Evolutionary conservation across 2,888 invertebrate genomes (phyloP).

Genomic region (Sarcophaga rosellei): DNA sequence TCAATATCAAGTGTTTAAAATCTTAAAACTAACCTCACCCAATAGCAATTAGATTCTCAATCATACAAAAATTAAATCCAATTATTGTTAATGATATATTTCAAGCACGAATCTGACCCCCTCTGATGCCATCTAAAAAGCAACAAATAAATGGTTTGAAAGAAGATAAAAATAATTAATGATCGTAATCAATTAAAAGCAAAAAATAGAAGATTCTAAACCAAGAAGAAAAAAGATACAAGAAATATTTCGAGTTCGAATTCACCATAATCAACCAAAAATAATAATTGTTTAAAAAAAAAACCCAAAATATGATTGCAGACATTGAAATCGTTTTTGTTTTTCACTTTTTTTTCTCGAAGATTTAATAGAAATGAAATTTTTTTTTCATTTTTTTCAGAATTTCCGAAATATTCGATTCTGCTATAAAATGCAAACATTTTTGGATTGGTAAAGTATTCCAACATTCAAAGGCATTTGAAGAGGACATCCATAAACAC

Average conservation of each 20-base stretch:
- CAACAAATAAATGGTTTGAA: not conserved
- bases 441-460: conserved; percentile 33
- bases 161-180: conserved; percentile 21
- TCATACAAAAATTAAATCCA: not conserved
- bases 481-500: not conserved
- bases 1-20: not conserved
- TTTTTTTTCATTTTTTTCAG: not conserved
- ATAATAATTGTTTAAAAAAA: conserved; percentile 23
- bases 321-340: not conserved
- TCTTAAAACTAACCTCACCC: conserved; percentile 25
- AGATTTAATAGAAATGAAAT: too few species aligned
- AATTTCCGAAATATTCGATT: not conserved
- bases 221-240: conserved; percentile 6
- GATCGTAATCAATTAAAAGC: conserved; percentile 4
- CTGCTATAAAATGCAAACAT: conserved; percentile 44
- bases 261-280: conserved; percentile 33
- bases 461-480: conserved; percentile 14
- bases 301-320: conserved; percentile 1
- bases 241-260: not conserved
- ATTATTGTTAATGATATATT: conserved; percentile 17
- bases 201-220: not conserved
- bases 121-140: not conserved
- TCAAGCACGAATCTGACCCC: not conserved
- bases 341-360: too few species aligned
- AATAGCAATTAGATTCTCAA: not conserved